Evolutionary conservation across 2,797 vertebrate species (phyloP).

Genomic region (Benthosema pterotum): DNA sequence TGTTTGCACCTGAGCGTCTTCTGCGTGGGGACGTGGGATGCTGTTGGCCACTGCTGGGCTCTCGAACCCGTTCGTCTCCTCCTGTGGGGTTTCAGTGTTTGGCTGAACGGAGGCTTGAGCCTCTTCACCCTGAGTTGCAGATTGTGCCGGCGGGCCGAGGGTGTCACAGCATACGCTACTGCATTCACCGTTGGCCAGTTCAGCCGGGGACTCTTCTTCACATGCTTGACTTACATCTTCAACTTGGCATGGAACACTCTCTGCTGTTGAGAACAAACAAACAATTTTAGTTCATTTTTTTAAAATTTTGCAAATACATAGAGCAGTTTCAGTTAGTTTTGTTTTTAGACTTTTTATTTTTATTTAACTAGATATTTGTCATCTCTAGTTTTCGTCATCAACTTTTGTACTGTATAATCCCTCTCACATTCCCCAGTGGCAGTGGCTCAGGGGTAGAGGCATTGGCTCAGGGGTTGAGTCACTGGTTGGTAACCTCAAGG

Average conservation of each 20-base stretch:
- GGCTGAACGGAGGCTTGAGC: slow-evolving; percentile 48
- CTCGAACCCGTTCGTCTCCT: slow-evolving; percentile 28
- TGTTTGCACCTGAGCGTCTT: slow-evolving; percentile 61
- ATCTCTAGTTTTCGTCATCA: too few relatives aligned
- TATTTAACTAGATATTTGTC: too few relatives aligned
- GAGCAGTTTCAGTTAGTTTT: too few relatives aligned
- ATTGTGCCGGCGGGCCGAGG: neutral
- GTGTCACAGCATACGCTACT: slow-evolving; percentile 19
- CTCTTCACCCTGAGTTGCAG: slow-evolving; percentile 47
- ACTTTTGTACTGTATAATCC: too few relatives aligned
- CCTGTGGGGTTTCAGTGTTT: slow-evolving; percentile 38
- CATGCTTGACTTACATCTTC: slow-evolving; percentile 26
- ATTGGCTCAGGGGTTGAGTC: too few relatives aligned
- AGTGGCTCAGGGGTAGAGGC: too few relatives aligned
- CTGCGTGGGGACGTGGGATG: slow-evolving; percentile 39
- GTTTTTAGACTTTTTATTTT: too few relatives aligned
- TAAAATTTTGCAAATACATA: too few relatives aligned
- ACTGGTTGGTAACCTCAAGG: too few relatives aligned
- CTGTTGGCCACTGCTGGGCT: slow-evolving; percentile 16
- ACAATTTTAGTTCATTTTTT: too few relatives aligned
- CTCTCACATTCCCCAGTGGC: too few relatives aligned
- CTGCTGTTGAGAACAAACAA: slow-evolving; percentile 45
- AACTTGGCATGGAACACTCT: slow-evolving; percentile 18
- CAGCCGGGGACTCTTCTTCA: slow-evolving; percentile 42
- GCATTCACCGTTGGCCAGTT: slow-evolving; percentile 13